These are phyloP conservation scores for Sula dactylatra DNA, from an alignment of 2,113 vertebrate genomes.

Conservation along the genomic window DNA sequence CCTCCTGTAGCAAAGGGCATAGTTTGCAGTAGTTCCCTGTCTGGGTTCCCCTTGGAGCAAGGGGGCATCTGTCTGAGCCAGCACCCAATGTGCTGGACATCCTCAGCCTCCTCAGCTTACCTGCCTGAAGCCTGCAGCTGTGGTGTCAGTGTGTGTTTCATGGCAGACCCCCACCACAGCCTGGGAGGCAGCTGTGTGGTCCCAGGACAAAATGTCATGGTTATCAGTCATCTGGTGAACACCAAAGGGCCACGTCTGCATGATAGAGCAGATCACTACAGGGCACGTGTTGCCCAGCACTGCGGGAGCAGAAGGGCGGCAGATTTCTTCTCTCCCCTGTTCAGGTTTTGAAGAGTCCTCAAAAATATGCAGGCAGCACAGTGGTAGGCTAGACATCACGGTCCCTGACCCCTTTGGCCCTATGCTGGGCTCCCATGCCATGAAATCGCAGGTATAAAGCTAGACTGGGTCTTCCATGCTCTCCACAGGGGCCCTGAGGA, in stretches of 20 bases:
- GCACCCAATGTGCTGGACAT: not conserved
- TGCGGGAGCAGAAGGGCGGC: not conserved
- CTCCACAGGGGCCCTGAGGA: not conserved
- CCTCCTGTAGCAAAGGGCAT: not conserved
- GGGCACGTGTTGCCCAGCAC: accelerated
- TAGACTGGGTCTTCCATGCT: not conserved
- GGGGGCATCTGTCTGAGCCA: not conserved
- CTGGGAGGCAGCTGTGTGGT: not conserved
- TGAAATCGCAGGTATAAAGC: not conserved
- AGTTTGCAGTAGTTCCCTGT: not conserved
- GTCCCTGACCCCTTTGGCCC: not conserved
- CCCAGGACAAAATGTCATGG: not conserved
- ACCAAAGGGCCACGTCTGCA: not conserved
- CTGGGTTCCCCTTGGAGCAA: not conserved
- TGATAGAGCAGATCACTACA: not conserved
- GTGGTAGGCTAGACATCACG: not conserved
- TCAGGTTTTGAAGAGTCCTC: not conserved
- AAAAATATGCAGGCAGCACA: not conserved
- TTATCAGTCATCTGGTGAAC: not conserved
- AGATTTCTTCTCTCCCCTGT: not conserved
- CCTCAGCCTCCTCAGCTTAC: not conserved
- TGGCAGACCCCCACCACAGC: not conserved
- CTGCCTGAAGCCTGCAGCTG: not conserved
- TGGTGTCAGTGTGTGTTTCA: not conserved
- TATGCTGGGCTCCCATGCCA: accelerated